phyloP scores from a whole-genome alignment of 2,888 invertebrate species.

The Epinotia demarniana region DNA sequence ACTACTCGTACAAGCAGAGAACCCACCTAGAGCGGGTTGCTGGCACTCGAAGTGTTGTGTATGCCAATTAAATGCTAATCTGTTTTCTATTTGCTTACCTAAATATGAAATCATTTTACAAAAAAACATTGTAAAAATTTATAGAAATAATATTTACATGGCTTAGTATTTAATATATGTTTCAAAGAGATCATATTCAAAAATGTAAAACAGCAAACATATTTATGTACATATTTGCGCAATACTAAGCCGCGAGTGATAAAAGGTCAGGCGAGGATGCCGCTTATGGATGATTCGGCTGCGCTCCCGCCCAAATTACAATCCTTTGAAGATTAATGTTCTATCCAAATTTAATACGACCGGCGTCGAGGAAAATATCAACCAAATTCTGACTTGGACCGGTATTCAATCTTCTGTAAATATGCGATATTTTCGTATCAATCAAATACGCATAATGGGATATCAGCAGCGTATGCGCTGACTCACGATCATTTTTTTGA shows the following conservation, averaged over 20 bases:
- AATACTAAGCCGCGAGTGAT: conserved; percentile 45
- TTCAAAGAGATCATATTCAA: conserved; percentile 16
- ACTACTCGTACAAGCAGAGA: no score
- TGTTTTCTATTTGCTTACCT: neutral
- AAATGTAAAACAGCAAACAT: conserved; percentile 46
- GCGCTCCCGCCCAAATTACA: conserved; percentile 52
- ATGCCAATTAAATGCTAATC: no score
- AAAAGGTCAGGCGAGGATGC: conserved; percentile 38
- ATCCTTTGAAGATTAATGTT: conserved; percentile 66
- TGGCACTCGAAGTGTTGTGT: no score
- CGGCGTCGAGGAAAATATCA: conserved; percentile 52
- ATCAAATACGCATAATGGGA: conserved; percentile 42
- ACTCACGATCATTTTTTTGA: conserved; percentile 31
- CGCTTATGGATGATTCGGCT: conserved; percentile 51
- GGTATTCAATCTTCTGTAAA: conserved; percentile 48
- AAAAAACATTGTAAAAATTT: no score
- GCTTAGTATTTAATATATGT: neutral
- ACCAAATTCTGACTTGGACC: conserved; percentile 45
- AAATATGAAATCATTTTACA: neutral
- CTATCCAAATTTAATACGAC: conserved; percentile 55
- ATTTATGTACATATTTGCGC: conserved; percentile 47
- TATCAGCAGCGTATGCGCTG: conserved; percentile 32
- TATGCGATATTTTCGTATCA: conserved; percentile 46
- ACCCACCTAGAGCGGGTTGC: no score
- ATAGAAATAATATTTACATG: neutral